Conservation (phyloP, 2,888 invertebrate genomes). For the Gastrophysa polygoni region DNA sequence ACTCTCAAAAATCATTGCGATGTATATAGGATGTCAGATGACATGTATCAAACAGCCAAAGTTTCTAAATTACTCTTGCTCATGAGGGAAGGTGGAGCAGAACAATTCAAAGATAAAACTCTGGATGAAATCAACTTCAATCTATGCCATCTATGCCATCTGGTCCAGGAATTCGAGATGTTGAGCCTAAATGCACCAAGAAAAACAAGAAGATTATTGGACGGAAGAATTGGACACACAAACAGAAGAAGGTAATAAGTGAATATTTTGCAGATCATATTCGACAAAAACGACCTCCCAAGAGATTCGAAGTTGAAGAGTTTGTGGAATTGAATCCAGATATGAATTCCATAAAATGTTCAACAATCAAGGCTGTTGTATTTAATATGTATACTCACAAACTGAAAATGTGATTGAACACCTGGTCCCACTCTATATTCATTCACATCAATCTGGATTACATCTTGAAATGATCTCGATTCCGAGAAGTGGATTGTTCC, state of each 20-base stretch:
- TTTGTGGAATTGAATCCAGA: neutral
- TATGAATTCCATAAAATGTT: neutral
- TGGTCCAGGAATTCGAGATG: no score
- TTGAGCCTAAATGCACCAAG: no score
- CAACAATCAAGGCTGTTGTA: neutral
- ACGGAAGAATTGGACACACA: neutral
- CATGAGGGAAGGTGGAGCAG: slow-evolving; percentile 18
- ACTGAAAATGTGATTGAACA: neutral
- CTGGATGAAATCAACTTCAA: slow-evolving; percentile 28
- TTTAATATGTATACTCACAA: neutral
- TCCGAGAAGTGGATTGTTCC: no score
- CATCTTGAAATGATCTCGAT: no score
- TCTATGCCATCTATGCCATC: neutral
- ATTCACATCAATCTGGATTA: no score
- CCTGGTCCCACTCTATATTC: no score
- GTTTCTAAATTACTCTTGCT: slow-evolving; percentile 27
- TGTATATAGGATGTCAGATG: slow-evolving; percentile 27
- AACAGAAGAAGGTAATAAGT: neutral
- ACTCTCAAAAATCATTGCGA: slow-evolving; percentile 29
- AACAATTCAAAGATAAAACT: slow-evolving; percentile 5
- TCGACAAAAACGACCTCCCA: neutral
- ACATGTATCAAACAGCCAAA: slow-evolving; percentile 33
- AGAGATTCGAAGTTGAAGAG: neutral
- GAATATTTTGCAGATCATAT: neutral
- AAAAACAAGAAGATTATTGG: neutral